Base-by-base conservation (phyloP, 2,797 vertebrate species). In the Schizopygopsis pylzovi region DNA sequence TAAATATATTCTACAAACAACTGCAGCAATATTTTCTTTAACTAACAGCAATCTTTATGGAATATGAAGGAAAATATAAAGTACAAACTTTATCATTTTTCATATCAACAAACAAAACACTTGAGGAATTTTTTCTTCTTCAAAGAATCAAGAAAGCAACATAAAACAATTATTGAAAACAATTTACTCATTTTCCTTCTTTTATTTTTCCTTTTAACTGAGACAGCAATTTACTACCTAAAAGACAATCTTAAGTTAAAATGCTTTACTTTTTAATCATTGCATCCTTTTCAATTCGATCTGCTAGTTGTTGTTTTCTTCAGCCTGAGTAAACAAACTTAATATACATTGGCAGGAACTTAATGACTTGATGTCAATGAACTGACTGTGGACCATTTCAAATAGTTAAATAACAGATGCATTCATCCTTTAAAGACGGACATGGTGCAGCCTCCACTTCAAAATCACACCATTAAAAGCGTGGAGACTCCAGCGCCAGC, bases 251-350 rank as follows among this genome's bases (percentile, higher is more conserved):
- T 96, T 95, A 96, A 93, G 93, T 97, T 96, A 94, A 96, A 95
- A 96, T 95, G 93, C 94, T 90, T 75, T 87, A 84, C 89, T 86
- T 88, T 91, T 90, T 88, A 86, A 87, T 88, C 89, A 89, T 90
- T 90, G 89, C 92, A 90, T 92, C 84, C 86, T 95, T 96, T 96
- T 95, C 95, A 95, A 96, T 97, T 95, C 95, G 96, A 96, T 96
- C 95, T 95, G 92, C 95, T 96, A 91, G n/a, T 39, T 20, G 0
- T 12, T 15, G 39, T 41, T 25, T 61, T 83, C 52, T 59, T 85
- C 47, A 91, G 97, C 97, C 97, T 96, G 93, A 97, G 97, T 97
- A 97, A 96, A 96, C 95, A 96, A 97, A 97, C 96, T 95, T 96
- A 97, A 96, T 96, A 96, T 94, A 95, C 96, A 96, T 95, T 95